Percentiles rank a stretch among this genome's conserved stretches.
Evolutionary conservation across 2,113 vertebrate genomes (phyloP).

Genomic region (Elachura formosa): DNA sequence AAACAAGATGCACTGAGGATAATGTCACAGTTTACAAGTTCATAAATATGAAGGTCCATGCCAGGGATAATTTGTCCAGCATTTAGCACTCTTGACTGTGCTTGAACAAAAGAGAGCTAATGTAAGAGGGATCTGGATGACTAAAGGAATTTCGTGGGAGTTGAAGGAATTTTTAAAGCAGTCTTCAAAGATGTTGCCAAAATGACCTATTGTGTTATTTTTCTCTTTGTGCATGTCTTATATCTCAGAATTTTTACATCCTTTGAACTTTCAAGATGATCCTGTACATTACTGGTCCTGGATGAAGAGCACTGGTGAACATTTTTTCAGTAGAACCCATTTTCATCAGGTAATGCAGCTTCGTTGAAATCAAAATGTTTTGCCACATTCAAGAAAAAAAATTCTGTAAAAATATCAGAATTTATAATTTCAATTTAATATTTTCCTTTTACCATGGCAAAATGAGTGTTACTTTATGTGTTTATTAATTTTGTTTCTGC

Average conservation of each 20-base stretch:
- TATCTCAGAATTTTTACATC: neutral
- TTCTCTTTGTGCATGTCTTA: neutral
- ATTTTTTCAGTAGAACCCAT: neutral
- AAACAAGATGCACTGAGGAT: slow-evolving; percentile 3
- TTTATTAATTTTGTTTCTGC: neutral
- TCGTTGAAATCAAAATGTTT: neutral
- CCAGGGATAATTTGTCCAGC: neutral
- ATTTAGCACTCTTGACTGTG: neutral
- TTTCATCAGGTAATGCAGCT: neutral
- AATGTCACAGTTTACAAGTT: neutral
- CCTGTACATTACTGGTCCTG: neutral
- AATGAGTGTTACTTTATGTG: neutral
- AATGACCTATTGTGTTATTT: neutral
- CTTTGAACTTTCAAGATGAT: neutral
- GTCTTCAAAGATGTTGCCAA: neutral
- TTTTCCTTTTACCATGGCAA: neutral
- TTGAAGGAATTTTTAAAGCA: neutral
- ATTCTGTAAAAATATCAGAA: neutral
- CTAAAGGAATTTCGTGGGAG: neutral
- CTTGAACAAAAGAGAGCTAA: neutral
- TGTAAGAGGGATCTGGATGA: neutral
- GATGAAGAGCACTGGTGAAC: neutral
- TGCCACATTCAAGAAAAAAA: neutral
- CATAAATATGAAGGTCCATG: neutral
- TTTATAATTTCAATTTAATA: neutral